These are phyloP conservation scores for Puma concolor DNA, from an alignment of 2,113 vertebrate genomes.

Conservation along the genomic window DNA sequence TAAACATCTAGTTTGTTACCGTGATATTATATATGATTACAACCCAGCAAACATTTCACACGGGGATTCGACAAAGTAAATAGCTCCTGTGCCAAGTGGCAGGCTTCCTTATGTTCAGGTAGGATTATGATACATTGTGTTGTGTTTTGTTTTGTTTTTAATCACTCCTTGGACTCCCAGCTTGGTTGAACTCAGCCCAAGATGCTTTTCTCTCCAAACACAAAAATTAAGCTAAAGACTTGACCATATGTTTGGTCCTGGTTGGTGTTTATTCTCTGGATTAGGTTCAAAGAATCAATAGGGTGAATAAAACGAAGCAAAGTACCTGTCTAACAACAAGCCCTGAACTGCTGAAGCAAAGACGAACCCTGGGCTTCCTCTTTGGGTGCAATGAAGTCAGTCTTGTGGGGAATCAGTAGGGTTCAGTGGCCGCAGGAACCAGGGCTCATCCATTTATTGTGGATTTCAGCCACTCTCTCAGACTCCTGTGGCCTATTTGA, in stretches of 20 bases:
- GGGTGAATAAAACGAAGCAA: conserved; percentile 39
- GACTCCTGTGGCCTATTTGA: neutral
- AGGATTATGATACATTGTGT: neutral
- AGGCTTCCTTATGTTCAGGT: conserved; percentile 5
- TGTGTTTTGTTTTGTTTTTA: conserved; percentile 44
- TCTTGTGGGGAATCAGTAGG: neutral
- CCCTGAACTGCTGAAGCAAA: neutral
- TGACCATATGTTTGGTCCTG: conserved; percentile 61
- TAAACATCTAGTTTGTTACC: conserved; percentile 21
- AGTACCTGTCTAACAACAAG: neutral
- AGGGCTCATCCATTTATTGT: neutral
- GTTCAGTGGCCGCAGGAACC: no score
- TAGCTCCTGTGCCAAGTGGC: neutral
- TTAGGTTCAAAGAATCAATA: conserved; percentile 31
- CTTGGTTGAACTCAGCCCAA: conserved; percentile 36
- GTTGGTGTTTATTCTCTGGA: conserved; percentile 59
- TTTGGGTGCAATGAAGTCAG: neutral
- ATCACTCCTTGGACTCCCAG: conserved; percentile 39
- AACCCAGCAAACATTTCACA: neutral
- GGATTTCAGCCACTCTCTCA: neutral
- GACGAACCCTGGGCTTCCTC: neutral
- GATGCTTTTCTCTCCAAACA: conserved; percentile 51
- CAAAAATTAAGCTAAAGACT: conserved; percentile 65
- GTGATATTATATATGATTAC: conserved; percentile 14
- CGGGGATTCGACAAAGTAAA: neutral